These are phyloP conservation scores for Cheilosia vulpina DNA, from an alignment of 2,888 invertebrate genomes.

Conservation along the genomic window DNA sequence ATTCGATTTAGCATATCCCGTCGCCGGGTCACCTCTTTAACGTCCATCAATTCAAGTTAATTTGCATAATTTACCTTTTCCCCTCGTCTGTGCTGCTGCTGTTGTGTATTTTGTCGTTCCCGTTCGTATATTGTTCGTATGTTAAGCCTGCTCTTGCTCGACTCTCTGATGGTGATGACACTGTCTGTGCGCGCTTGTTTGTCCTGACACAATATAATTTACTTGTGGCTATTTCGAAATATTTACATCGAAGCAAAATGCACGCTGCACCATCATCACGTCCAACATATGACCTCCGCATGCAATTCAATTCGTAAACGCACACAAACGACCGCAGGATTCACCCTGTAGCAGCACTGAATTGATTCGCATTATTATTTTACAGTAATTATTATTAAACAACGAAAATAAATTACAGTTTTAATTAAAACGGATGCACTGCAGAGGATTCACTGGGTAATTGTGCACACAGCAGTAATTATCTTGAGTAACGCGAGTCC, in stretches of 20 bases:
- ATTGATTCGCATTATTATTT: conserved; percentile 65
- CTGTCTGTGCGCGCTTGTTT: conserved; percentile 1
- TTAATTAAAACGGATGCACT: conserved; percentile 69
- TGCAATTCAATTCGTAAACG: conserved; percentile 31
- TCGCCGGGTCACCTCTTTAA: conserved; percentile 16
- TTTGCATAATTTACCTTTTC: conserved; percentile 72
- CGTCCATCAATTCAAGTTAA: conserved; percentile 55
- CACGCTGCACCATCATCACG: conserved; percentile 26
- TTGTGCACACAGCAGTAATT: conserved; percentile 54
- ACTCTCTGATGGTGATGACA: too few species aligned
- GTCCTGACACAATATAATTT: conserved; percentile 48
- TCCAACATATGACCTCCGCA: conserved; percentile 46
- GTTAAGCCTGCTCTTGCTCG: neutral
- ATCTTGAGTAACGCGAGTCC: conserved; percentile 39
- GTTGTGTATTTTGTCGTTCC: conserved; percentile 18
- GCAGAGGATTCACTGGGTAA: conserved; percentile 38
- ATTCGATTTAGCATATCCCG: conserved; percentile 4
- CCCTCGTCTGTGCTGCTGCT: neutral
- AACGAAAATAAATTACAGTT: conserved; percentile 46
- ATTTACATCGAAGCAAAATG: conserved; percentile 50
- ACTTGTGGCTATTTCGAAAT: conserved; percentile 36
- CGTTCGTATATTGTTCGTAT: neutral
- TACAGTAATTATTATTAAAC: conserved; percentile 58
- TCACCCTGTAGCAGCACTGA: conserved; percentile 13
- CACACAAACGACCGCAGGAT: neutral